phyloP scores from a whole-genome alignment of 2,888 invertebrate species.

The Tenthredo scrophulariae region DNA sequence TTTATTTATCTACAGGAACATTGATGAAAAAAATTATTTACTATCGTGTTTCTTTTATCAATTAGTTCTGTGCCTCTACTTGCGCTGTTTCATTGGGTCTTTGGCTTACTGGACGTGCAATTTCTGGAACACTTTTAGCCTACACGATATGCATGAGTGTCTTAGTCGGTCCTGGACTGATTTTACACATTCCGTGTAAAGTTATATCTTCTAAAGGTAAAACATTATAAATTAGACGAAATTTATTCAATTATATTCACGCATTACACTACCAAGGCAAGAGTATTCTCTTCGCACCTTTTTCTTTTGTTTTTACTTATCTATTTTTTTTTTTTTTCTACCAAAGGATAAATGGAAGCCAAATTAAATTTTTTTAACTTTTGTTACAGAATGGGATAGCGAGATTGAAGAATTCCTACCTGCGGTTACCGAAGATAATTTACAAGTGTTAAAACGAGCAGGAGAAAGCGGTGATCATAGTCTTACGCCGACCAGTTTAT shows the following conservation, averaged over 20 bases:
- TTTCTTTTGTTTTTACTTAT: too few species aligned
- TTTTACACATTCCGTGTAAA: conserved; percentile 68
- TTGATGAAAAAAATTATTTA: background rate
- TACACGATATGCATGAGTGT: conserved; percentile 72
- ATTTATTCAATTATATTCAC: conserved; percentile 1
- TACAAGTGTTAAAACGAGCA: conserved; percentile 75
- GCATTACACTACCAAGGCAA: too few species aligned
- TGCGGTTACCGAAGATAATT: conserved; percentile 74
- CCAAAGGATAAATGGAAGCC: background rate
- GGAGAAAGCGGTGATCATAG: conserved; percentile 75
- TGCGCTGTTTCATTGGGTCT: conserved; percentile 69
- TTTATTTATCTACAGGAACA: background rate
- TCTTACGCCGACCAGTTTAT: conserved; percentile 70
- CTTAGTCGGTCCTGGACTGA: conserved; percentile 70
- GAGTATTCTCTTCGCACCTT: background rate
- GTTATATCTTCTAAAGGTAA: conserved; percentile 70
- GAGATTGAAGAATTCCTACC: conserved; percentile 77
- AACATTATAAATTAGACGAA: background rate
- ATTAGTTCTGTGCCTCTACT: conserved; percentile 72
- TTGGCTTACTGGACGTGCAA: conserved; percentile 71
- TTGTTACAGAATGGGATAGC: conserved; percentile 74
- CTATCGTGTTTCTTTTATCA: conserved; percentile 37
- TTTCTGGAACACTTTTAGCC: conserved; percentile 70
- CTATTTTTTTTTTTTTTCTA: background rate
- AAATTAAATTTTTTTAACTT: background rate